Evolutionary conservation across 2,113 vertebrate species (phyloP).

Genomic region (Istiophorus platypterus): DNA sequence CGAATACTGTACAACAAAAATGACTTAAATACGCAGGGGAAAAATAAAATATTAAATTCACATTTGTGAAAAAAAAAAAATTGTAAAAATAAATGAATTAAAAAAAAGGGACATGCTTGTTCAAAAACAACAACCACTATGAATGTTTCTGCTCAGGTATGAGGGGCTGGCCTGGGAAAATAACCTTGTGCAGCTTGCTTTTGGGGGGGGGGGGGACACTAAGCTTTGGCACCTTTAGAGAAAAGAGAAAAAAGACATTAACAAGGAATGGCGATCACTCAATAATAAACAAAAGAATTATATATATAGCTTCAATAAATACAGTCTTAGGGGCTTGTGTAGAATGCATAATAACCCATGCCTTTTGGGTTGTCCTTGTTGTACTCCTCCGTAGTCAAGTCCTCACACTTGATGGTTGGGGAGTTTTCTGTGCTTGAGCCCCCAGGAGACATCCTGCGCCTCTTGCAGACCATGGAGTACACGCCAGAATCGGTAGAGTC

Average conservation of each 20-base stretch:
- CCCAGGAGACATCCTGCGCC: constrained; percentile 93
- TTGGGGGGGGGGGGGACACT: constrained; percentile 85
- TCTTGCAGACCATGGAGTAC: constrained; percentile 95
- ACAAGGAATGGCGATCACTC: constrained; percentile 78
- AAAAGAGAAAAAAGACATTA: constrained; percentile 82
- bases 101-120: constrained; percentile 79
- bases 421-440: constrained; percentile 98
- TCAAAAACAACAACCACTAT: constrained; percentile 80
- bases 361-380: constrained; percentile 96
- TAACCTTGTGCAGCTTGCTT: constrained; percentile 82
- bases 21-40: constrained; percentile 87
- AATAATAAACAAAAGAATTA: constrained; percentile 69
- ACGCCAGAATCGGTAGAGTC: constrained; percentile 94
- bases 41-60: constrained; percentile 12
- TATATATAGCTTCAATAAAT: constrained; percentile 78
- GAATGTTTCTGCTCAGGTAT: constrained; percentile 79
- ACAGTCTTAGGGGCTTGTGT: constrained; percentile 92
- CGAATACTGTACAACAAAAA: constrained; percentile 89
- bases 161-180: constrained; percentile 77
- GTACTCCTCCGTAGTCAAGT: constrained; percentile 94
- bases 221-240: constrained; percentile 96
- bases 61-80: constrained; percentile 74
- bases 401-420: constrained; percentile 97
- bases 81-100: constrained; percentile 75
- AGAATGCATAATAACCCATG: constrained; percentile 98